These are phyloP conservation scores for Cyphomyrus plagiostoma DNA, from an alignment of 2,113 vertebrate genomes.

Conservation along the genomic window DNA sequence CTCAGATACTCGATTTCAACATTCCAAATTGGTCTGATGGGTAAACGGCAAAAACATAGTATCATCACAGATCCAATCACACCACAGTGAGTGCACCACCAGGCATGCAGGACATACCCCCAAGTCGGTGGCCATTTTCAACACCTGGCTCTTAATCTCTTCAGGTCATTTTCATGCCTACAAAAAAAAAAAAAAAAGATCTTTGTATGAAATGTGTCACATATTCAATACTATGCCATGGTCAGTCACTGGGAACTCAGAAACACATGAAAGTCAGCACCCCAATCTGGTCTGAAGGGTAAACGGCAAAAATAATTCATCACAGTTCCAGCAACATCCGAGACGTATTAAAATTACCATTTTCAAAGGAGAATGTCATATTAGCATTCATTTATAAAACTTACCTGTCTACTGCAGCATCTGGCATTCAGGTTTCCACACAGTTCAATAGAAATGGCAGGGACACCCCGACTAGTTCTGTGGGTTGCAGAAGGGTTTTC, in stretches of 20 bases:
- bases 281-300: conserved; percentile 54
- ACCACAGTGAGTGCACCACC: not conserved
- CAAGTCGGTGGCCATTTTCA: not conserved
- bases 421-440: not conserved
- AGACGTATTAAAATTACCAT: not conserved
- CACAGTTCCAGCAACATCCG: conserved; percentile 27
- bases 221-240: not conserved
- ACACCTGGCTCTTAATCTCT: not conserved
- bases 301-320: conserved; percentile 56
- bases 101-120: not conserved
- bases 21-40: conserved; percentile 27
- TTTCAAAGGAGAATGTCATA: not conserved
- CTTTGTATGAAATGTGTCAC: not conserved
- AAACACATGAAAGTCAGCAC: conserved; percentile 45
- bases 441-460: not conserved
- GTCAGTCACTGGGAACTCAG: conserved; percentile 37
- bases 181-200: not conserved
- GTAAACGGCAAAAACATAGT: conserved; percentile 18
- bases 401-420: not conserved
- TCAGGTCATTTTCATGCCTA: not conserved
- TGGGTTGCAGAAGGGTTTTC: not conserved
- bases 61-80: not conserved
- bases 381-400: not conserved
- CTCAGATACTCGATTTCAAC: conserved; percentile 27
- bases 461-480: not conserved